Evolutionary conservation across 2,888 invertebrate genomes (phyloP).

Genomic region (Loripinus fragilis): DNA sequence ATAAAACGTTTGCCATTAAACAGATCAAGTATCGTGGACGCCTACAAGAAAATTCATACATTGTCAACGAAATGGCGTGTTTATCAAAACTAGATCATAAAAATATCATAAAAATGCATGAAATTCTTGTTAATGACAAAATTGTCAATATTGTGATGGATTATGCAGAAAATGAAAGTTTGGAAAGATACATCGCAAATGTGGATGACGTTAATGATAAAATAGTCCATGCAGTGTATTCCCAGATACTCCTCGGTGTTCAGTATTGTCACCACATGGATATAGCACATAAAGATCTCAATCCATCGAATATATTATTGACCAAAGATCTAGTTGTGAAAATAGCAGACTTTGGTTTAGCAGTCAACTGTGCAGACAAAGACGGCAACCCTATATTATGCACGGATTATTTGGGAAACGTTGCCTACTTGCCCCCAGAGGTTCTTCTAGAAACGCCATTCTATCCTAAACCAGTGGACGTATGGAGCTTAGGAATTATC

Average conservation of each 20-base stretch:
- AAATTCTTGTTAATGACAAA: slow-evolving; percentile 45
- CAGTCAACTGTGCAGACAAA: slow-evolving; percentile 44
- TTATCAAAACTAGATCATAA: slow-evolving; percentile 57
- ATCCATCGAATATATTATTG: slow-evolving; percentile 60
- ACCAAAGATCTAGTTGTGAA: slow-evolving; percentile 53
- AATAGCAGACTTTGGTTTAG: slow-evolving; percentile 66
- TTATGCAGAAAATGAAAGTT: slow-evolving; percentile 61
- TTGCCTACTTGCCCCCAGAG: slow-evolving; percentile 55
- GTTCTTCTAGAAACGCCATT: slow-evolving; percentile 50
- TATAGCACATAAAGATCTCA: slow-evolving; percentile 63
- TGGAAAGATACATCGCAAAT: slow-evolving; percentile 48
- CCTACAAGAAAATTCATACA: slow-evolving; percentile 55
- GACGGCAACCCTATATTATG: slow-evolving; percentile 50
- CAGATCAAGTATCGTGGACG: slow-evolving; percentile 57
- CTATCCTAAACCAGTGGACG: slow-evolving; percentile 57
- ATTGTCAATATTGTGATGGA: slow-evolving; percentile 63
- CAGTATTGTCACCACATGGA: slow-evolving; percentile 57
- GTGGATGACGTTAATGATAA: slow-evolving; percentile 27
- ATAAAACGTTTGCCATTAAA: slow-evolving; percentile 56
- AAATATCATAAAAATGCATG: slow-evolving; percentile 57
- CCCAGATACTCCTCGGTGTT: slow-evolving; percentile 58
- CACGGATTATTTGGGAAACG: slow-evolving; percentile 61
- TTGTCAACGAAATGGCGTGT: slow-evolving; percentile 59
- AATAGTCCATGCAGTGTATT: slow-evolving; percentile 40
- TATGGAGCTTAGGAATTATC: slow-evolving; percentile 63